These are phyloP conservation scores for Cataglyphis hispanica DNA, from an alignment of 1,140 invertebrate genomes.

Conservation along the genomic window DNA sequence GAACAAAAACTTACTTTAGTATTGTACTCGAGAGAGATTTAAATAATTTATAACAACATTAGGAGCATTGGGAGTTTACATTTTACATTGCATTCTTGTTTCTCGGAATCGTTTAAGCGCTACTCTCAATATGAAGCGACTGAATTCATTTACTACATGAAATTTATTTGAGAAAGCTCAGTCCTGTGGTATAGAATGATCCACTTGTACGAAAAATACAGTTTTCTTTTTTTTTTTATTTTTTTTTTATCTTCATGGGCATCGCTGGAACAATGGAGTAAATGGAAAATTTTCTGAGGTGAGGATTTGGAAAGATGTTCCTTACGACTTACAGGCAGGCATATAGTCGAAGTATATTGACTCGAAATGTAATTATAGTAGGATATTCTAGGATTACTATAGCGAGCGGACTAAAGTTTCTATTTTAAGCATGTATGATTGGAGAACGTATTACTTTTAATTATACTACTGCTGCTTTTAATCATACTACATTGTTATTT, in stretches of 20 bases:
- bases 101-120: constrained; percentile 5
- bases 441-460: constrained; percentile 20
- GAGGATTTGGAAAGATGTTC: neutral
- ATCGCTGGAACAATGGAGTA: constrained; percentile 67
- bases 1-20: neutral
- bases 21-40: neutral
- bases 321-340: constrained; percentile 29
- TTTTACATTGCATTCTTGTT: neutral
- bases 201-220: constrained; percentile 68
- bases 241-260: constrained; percentile 33
- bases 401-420: constrained; percentile 37
- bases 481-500: constrained; percentile 24
- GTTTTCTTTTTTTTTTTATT: constrained; percentile 6
- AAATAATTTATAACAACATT: neutral
- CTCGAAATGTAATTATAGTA: constrained; percentile 23
- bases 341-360: constrained; percentile 62
- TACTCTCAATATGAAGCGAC: constrained; percentile 50
- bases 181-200: constrained; percentile 58
- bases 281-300: constrained; percentile 11
- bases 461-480: constrained; percentile 19
- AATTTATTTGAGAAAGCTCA: constrained; percentile 64
- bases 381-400: constrained; percentile 32
- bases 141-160: neutral
- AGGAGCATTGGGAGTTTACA: neutral
- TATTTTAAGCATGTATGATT: constrained; percentile 40